Evolutionary conservation across 2,888 invertebrate species (phyloP).

Genomic region (Elegia similella): DNA sequence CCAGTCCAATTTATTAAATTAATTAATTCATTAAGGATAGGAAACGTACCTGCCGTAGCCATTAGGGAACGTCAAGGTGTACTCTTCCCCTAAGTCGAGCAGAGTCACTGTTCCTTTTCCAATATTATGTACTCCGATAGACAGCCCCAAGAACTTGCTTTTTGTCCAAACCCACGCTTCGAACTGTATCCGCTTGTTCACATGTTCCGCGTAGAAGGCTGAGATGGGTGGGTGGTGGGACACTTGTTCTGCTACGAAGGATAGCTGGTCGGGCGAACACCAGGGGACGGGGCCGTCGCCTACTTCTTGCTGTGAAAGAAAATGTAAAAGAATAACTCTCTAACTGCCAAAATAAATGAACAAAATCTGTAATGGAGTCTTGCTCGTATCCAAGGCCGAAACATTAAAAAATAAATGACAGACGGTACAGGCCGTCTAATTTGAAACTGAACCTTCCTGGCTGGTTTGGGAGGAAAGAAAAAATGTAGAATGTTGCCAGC

Average conservation of each 20-base stretch:
- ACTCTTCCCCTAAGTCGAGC: slow-evolving; percentile 95
- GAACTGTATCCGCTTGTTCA: slow-evolving; percentile 94
- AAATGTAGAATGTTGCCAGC: too few relatives aligned
- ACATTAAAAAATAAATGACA: too few relatives aligned
- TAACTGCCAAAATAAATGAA: too few relatives aligned
- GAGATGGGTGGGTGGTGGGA: slow-evolving; percentile 99
- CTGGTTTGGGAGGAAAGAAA: too few relatives aligned
- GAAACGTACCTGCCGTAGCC: slow-evolving; percentile 93
- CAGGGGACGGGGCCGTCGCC: slow-evolving; percentile 95
- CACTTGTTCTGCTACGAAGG: slow-evolving; percentile 98
- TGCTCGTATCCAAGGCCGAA: too few relatives aligned
- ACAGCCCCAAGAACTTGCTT: slow-evolving; percentile 98
- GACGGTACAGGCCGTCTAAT: too few relatives aligned
- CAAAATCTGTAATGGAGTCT: too few relatives aligned
- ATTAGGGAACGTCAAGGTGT: slow-evolving; percentile 97
- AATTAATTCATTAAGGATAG: too few relatives aligned
- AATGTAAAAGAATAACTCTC: slow-evolving; percentile 5
- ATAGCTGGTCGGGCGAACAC: slow-evolving; percentile 92
- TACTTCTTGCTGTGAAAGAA: slow-evolving; percentile 65
- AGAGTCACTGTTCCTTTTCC: slow-evolving; percentile 96
- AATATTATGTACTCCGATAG: slow-evolving; percentile 98
- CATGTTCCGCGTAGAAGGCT: slow-evolving; percentile 99
- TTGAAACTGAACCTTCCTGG: too few relatives aligned
- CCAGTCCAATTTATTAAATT: too few relatives aligned
- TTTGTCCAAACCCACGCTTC: slow-evolving; percentile 99